phyloP scores from a whole-genome alignment of 2,113 vertebrate genomes.

The Todiramphus saurophagus region DNA sequence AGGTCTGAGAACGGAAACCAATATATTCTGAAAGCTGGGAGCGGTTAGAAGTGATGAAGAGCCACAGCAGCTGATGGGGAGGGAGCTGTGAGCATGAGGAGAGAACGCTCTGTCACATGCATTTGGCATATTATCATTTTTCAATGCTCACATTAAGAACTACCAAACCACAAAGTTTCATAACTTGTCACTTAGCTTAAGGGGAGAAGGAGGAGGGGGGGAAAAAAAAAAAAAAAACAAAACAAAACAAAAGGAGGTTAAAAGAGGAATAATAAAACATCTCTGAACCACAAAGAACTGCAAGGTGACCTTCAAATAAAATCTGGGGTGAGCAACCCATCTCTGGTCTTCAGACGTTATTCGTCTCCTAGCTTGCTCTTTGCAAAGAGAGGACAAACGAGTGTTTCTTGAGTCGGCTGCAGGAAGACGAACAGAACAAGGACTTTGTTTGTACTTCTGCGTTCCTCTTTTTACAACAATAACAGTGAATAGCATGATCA shows the following conservation, averaged over 20 bases:
- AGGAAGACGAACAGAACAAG: background rate
- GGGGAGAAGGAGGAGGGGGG: too few relatives aligned
- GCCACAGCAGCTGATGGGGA: conserved; percentile 21
- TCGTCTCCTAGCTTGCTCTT: background rate
- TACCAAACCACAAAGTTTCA: conserved; percentile 30
- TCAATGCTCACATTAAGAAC: conserved; percentile 13
- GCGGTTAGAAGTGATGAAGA: background rate
- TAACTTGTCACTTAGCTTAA: conserved; percentile 3
- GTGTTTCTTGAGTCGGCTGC: background rate
- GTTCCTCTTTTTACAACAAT: conserved; percentile 20
- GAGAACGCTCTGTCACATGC: background rate
- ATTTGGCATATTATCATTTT: background rate
- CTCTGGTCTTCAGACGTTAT: background rate
- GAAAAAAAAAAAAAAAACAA: background rate
- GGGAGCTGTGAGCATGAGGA: background rate
- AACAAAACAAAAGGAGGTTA: background rate
- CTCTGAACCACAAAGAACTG: background rate
- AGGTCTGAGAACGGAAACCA: conserved; percentile 60
- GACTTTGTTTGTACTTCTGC: background rate
- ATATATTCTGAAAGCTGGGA: conserved; percentile 8
- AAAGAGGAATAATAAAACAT: background rate
- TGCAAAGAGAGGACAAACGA: background rate
- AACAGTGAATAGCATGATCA: background rate
- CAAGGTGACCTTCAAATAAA: conserved; percentile 39
- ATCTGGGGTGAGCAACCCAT: background rate